These are phyloP conservation scores for Cerastoderma edule DNA, from an alignment of 2,888 invertebrate species.

Conservation along the genomic window DNA sequence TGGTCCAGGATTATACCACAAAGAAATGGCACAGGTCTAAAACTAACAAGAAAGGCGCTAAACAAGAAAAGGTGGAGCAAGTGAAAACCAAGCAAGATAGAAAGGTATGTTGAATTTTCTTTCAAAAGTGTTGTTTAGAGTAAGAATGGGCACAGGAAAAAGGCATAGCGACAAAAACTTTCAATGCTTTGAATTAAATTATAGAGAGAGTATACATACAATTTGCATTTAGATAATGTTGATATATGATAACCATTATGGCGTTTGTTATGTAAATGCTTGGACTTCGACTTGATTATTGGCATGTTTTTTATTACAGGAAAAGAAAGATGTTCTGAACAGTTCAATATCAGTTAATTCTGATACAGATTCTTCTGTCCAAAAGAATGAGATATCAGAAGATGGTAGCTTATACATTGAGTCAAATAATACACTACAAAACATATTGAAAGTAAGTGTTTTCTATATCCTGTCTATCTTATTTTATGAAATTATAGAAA, in stretches of 20 bases:
- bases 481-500: no score
- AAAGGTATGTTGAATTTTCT: not conserved
- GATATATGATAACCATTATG: no score
- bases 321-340: not conserved
- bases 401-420: not conserved
- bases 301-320: not conserved
- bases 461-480: no score
- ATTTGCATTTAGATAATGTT: no score
- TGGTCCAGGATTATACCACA: constrained; percentile 42
- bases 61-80: constrained; percentile 1
- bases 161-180: no score
- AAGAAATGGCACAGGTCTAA: constrained; percentile 46
- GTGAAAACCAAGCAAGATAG: not conserved
- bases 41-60: not conserved
- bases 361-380: not conserved
- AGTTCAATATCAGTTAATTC: not conserved
- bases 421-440: not conserved
- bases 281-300: no score
- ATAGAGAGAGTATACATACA: no score
- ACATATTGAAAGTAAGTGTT: not conserved
- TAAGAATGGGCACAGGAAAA: no score
- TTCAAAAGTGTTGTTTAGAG: not conserved
- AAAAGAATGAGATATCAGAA: not conserved
- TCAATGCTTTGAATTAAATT: no score
- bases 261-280: no score